Conservation (phyloP, 1,140 invertebrate genomes). For the Cyrtorhinus lividipennis region DNA sequence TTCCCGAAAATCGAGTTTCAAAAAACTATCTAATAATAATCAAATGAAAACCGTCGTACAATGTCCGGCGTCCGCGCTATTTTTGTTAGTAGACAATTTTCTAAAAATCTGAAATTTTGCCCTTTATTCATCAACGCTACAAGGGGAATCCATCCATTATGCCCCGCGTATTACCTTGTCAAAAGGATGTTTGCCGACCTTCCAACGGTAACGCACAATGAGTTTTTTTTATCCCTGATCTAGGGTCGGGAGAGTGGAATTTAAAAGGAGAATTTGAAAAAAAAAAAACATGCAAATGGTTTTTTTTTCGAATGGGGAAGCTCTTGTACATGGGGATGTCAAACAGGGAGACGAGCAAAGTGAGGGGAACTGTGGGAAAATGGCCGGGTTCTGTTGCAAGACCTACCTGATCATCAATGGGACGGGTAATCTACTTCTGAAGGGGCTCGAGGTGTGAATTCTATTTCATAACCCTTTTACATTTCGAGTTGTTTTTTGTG, state of each 20-base stretch:
- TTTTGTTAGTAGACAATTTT: too few species aligned
- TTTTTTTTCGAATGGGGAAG: not conserved
- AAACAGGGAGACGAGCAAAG: not conserved
- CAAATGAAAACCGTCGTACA: too few species aligned
- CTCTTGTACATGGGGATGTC: not conserved
- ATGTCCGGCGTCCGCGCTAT: too few species aligned
- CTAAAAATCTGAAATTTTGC: too few species aligned
- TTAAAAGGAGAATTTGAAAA: too few species aligned
- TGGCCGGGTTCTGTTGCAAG: not conserved
- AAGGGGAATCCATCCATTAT: not conserved
- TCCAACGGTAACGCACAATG: conserved; percentile 2
- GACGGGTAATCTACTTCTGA: not conserved
- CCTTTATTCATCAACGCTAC: not conserved
- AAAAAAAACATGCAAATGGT: not conserved
- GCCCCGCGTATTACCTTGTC: not conserved
- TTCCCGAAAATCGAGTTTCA: too few species aligned
- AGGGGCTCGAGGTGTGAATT: conserved; percentile 2
- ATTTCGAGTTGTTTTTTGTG: not conserved
- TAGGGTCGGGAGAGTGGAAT: too few species aligned
- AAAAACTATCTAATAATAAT: too few species aligned
- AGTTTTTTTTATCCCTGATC: not conserved
- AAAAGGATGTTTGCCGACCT: conserved; percentile 6
- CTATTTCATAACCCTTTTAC: not conserved
- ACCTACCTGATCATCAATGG: not conserved
- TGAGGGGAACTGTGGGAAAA: not conserved